A percentile compares a stretch with the other conserved stretches of the same genome.
Conservation (phyloP, 2,113 vertebrate genomes). For the Hydrolagus affinis region DNA sequence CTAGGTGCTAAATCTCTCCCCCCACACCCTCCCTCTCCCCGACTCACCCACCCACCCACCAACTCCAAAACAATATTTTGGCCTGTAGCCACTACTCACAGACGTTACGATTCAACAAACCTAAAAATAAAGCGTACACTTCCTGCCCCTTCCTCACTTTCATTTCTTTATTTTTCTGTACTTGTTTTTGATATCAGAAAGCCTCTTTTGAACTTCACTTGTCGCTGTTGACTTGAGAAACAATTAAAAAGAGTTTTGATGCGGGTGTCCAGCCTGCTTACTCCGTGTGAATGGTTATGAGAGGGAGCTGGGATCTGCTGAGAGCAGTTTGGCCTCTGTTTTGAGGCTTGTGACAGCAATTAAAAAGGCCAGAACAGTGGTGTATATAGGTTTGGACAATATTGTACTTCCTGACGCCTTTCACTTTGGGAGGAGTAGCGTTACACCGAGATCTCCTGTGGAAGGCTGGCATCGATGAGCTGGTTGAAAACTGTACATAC, state of each 20-base stretch:
- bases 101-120: background rate
- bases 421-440: background rate
- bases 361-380: background rate
- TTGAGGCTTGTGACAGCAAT: background rate
- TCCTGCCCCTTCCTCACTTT: background rate
- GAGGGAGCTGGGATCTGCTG: background rate
- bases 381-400: background rate
- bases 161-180: background rate
- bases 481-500: no score
- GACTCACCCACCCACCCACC: no score
- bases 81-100: background rate
- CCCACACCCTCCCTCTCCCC: no score
- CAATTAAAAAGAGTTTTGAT: background rate
- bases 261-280: background rate
- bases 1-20: no score
- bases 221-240: background rate
- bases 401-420: background rate
- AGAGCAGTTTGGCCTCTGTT: background rate
- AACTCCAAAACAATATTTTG: background rate
- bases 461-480: no score
- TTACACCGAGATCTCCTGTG: no score
- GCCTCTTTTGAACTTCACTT: background rate
- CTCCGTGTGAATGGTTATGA: background rate
- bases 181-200: background rate
- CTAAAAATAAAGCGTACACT: background rate